Evolutionary conservation across 2,797 vertebrate species (phyloP).

Genomic region (Odontamblyopus rebecca): DNA sequence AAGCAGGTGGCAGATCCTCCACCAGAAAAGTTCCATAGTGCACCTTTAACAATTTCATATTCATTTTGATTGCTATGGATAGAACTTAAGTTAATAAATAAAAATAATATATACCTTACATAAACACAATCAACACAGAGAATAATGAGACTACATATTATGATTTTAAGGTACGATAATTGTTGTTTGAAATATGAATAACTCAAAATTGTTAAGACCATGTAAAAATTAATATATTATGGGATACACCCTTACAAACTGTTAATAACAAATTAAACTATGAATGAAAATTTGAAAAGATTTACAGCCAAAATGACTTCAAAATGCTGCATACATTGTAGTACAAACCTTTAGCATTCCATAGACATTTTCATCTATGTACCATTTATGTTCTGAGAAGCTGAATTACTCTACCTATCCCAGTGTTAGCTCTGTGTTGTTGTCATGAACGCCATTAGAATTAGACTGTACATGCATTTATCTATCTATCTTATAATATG

Average conservation of each 20-base stretch:
- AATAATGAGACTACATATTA: no score
- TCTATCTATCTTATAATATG: conserved; percentile 62
- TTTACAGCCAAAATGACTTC: background rate
- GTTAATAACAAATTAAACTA: background rate
- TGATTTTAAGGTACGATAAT: background rate
- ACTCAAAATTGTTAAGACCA: background rate
- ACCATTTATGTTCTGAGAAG: conserved; percentile 37
- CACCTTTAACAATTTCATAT: background rate
- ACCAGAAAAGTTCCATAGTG: background rate
- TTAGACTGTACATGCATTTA: conserved; percentile 46
- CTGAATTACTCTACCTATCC: conserved; percentile 38
- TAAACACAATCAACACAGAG: background rate
- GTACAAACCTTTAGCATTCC: conserved; percentile 28
- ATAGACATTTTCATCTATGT: conserved; percentile 17
- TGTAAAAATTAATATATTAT: background rate
- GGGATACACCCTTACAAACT: background rate
- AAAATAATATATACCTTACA: background rate
- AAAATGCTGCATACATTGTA: conserved; percentile 4
- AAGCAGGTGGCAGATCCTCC: background rate
- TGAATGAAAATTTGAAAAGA: background rate
- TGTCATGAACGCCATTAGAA: conserved; percentile 41
- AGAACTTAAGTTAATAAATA: background rate
- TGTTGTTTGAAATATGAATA: background rate
- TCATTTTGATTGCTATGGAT: background rate
- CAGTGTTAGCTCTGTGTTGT: conserved; percentile 33